Base-by-base conservation (phyloP, 2,888 invertebrate genomes). In the Acholoe squamosa region DNA sequence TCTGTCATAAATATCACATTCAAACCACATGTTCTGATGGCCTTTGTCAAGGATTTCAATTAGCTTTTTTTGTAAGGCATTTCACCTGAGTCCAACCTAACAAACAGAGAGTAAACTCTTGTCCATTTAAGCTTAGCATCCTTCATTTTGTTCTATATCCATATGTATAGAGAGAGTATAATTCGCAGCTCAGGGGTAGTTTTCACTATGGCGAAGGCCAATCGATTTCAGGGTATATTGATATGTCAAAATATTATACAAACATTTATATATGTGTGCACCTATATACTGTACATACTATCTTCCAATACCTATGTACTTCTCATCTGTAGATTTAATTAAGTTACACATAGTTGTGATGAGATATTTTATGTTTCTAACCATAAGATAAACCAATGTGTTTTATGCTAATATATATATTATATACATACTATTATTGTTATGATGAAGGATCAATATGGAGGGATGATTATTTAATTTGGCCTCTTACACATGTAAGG, bases 321-420 rank as follows among this genome's bases (percentile, higher is more conserved):
- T 76, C 28, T 76, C 28, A 43, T 51, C n/a, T 84, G 22, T 84
- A 84, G 51, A 84, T 43, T 51, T 25, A 19, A n/a, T 19, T 84
- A 34, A 5, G 43, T 43, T 51, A 84, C 33, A 86, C 19, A 52
- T 86, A 76, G 76, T 14, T 31, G 31, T 76, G 28, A 31, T 43
- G 0, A 80, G 31, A 1, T 7, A 43, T 33, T 84, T 31, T 84
- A 31, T 54, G 86, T 54, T 52, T 86, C 52, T 86, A 54, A 86
- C 86, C 12, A 86, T 12, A 86, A 54, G 56, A 52, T 16, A 56
- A 52, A 84, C 28, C 31, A 25, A 33, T 52, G 86, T 86, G 28
- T 86, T 52, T 86, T 52, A 31, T 86, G 86, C 86, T 86, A 86
- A 86, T 86, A 86, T 86, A 86, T 86, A 7, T 12, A 7, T 0